Conservation (phyloP, 2,888 invertebrate genomes). For the Volucella inanis region DNA sequence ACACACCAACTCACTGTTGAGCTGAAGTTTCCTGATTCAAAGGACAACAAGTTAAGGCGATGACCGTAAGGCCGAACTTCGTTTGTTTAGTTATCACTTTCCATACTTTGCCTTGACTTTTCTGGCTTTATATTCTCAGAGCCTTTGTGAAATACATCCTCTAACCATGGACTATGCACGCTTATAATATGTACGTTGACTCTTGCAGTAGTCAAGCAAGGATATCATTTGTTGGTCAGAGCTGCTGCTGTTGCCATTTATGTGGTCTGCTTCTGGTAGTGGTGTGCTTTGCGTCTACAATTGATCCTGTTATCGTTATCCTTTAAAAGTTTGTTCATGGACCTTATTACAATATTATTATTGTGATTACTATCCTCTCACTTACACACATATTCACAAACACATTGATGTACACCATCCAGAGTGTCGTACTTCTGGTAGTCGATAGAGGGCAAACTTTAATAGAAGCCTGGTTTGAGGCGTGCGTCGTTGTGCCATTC, state of each 20-base stretch:
- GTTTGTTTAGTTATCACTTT: constrained; percentile 72
- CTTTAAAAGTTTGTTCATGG: constrained; percentile 69
- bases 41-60: constrained; percentile 69
- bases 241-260: constrained; percentile 60
- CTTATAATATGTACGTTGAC: not conserved
- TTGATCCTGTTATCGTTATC: constrained; percentile 75
- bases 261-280: constrained; percentile 64
- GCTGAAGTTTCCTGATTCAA: constrained; percentile 57
- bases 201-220: constrained; percentile 25
- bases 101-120: constrained; percentile 21
- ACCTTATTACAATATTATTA: constrained; percentile 74
- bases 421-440: constrained; percentile 13
- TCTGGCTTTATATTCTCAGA: constrained; percentile 7
- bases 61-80: constrained; percentile 58
- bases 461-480: no score
- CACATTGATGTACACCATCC: constrained; percentile 26
- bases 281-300: constrained; percentile 69
- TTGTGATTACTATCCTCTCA: constrained; percentile 61
- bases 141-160: constrained; percentile 63
- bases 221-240: constrained; percentile 11
- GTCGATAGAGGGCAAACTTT: constrained; percentile 5
- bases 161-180: not conserved
- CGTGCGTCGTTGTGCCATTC: not conserved
- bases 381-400: constrained; percentile 35
- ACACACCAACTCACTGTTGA: not conserved